These are phyloP conservation scores for Steinernema hermaphroditum DNA, from an alignment of 2,888 invertebrate genomes.

Conservation along the genomic window DNA sequence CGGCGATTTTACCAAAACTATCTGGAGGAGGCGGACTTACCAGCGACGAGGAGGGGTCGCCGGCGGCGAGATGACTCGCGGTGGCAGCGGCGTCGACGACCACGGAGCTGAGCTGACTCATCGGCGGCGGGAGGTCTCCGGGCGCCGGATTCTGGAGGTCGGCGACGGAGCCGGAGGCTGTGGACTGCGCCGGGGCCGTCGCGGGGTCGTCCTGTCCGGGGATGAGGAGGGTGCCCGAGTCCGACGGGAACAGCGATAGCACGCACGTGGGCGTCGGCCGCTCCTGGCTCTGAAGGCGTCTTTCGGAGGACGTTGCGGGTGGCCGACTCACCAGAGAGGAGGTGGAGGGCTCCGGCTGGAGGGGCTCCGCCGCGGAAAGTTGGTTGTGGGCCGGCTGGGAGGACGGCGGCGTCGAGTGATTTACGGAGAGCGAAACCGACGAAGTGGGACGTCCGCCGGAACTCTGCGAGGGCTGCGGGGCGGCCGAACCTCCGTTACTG, in stretches of 20 bases:
- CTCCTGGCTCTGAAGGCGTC: not conserved
- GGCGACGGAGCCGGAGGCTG: slow-evolving; percentile 24
- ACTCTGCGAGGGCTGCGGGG: slow-evolving; percentile 2
- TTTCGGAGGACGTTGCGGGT: too few relatives aligned
- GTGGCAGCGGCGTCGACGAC: slow-evolving; percentile 9
- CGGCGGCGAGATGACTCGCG: slow-evolving; percentile 1
- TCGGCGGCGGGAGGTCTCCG: slow-evolving; percentile 38
- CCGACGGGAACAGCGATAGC: slow-evolving; percentile 20
- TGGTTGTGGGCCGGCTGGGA: not conserved
- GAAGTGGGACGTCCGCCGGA: slow-evolving; percentile 16
- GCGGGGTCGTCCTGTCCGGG: slow-evolving; percentile 1
- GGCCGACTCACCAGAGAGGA: not conserved
- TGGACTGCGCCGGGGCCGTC: slow-evolving; percentile 25
- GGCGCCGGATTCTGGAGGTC: slow-evolving; percentile 4
- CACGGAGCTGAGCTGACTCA: slow-evolving; percentile 35
- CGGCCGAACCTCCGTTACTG: slow-evolving; percentile 16
- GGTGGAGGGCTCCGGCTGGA: slow-evolving; percentile 25
- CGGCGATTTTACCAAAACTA: not conserved
- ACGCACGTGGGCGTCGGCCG: slow-evolving; percentile 20
- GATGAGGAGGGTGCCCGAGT: slow-evolving; percentile 17
- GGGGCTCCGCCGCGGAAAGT: slow-evolving; percentile 12
- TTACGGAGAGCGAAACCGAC: slow-evolving; percentile 17
- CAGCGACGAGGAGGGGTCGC: slow-evolving; percentile 7
- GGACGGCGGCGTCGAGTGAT: not conserved
- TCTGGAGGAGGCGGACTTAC: not conserved